Percentiles rank a stretch among this genome's conserved stretches.
These are phyloP conservation scores for Forbesichthys papilliferus DNA, from an alignment of 2,113 vertebrate species.

Conservation along the genomic window DNA sequence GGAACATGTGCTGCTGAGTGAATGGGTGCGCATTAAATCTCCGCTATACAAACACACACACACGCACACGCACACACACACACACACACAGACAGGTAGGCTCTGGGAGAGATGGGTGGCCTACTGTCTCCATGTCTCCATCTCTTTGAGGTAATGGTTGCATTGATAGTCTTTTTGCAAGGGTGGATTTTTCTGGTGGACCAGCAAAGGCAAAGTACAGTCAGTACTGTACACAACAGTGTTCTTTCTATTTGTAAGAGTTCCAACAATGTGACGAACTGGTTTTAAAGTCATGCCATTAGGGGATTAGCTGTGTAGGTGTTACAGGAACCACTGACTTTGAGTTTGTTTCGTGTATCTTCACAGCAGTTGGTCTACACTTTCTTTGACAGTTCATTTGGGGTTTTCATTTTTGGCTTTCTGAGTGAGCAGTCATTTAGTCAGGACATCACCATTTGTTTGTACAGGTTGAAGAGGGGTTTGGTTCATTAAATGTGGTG, in stretches of 20 bases:
- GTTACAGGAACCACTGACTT: neutral
- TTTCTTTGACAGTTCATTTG: neutral
- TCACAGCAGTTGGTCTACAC: neutral
- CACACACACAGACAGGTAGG: neutral
- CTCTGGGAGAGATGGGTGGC: conserved; percentile 25
- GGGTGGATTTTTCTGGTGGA: conserved; percentile 15
- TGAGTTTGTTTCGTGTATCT: neutral
- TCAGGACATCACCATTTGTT: neutral
- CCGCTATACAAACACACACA: neutral
- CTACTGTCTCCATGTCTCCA: conserved; percentile 10
- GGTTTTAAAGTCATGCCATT: neutral
- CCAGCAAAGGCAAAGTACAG: conserved; percentile 4
- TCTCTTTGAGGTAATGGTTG: conserved; percentile 13
- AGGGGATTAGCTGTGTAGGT: neutral
- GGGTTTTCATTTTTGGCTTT: neutral
- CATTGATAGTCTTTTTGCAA: conserved; percentile 4
- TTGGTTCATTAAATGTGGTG: neutral
- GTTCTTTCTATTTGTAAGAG: neutral
- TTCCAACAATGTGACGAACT: neutral
- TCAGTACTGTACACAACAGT: neutral
- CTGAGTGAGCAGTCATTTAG: neutral
- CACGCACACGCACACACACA: neutral
- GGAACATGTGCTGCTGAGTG: conserved; percentile 1
- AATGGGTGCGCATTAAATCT: neutral
- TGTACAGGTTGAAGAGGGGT: neutral